phyloP scores from a whole-genome alignment of 2,888 invertebrate genomes.

The Antheraea yamamai region DNA sequence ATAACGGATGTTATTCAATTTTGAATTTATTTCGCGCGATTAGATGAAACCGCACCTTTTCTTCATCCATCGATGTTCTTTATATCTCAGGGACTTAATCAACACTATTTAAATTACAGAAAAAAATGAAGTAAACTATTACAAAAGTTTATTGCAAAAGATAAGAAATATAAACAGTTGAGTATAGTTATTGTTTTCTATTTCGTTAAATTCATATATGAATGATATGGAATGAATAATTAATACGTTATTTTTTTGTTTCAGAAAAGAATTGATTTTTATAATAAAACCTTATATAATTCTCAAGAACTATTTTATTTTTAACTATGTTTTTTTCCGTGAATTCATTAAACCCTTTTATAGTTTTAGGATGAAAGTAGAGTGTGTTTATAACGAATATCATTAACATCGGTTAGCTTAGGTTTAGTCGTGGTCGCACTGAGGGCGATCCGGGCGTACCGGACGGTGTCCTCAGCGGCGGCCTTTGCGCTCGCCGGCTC shows the following conservation, averaged over 20 bases:
- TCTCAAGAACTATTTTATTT: background rate
- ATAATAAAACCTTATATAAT: background rate
- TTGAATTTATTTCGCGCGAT: background rate
- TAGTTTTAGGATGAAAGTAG: no score
- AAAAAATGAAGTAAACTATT: slow-evolving; percentile 37
- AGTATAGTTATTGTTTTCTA: slow-evolving; percentile 9
- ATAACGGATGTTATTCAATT: background rate
- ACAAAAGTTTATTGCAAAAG: slow-evolving; percentile 28
- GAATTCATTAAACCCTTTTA: no score
- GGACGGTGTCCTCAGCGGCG: no score
- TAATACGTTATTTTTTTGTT: background rate
- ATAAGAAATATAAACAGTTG: slow-evolving; percentile 28
- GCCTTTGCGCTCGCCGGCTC: no score
- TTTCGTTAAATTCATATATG: background rate
- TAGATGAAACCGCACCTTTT: background rate
- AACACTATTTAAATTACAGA: slow-evolving; percentile 32
- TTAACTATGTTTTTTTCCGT: background rate
- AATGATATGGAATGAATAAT: background rate
- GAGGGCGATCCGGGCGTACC: no score
- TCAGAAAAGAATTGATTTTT: background rate
- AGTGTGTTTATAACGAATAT: no score
- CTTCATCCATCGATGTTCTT: no score
- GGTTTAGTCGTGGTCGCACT: no score
- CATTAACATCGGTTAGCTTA: no score
- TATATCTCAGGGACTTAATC: background rate